Percentiles rank a stretch among this genome's conserved stretches.
These are phyloP conservation scores for Grus americana DNA, from an alignment of 2,113 vertebrate genomes.

Conservation along the genomic window DNA sequence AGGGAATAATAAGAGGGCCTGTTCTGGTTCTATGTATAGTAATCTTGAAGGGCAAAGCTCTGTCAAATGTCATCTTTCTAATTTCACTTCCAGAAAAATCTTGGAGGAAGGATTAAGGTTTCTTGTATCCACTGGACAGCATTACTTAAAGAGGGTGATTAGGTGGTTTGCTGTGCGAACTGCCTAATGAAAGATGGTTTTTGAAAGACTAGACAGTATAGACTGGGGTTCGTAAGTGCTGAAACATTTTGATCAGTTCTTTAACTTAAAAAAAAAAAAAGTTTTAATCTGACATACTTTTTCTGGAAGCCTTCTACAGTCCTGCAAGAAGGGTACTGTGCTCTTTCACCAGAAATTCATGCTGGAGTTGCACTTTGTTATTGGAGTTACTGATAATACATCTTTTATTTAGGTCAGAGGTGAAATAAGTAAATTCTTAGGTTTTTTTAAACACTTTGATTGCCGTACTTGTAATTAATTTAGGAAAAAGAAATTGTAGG, in stretches of 20 bases:
- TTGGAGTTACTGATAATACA: neutral
- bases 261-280: too few relatives aligned
- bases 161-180: neutral
- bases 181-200: neutral
- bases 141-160: neutral
- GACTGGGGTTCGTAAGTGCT: neutral
- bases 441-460: neutral
- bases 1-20: neutral
- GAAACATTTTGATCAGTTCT: neutral
- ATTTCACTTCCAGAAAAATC: neutral
- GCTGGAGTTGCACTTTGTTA: neutral
- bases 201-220: neutral
- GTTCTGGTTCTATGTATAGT: neutral
- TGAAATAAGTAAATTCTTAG: neutral
- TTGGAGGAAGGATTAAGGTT: neutral
- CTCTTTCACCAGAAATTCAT: neutral
- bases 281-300: neutral
- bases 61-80: conserved; percentile 1
- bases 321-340: neutral
- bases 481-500: neutral
- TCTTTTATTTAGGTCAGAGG: neutral
- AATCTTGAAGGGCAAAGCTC: neutral
- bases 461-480: neutral
- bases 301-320: neutral
- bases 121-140: neutral